A percentile compares a stretch with the other conserved stretches of the same genome.
These are phyloP conservation scores for Otus scops DNA, from an alignment of 2,797 vertebrate genomes.

Conservation along the genomic window DNA sequence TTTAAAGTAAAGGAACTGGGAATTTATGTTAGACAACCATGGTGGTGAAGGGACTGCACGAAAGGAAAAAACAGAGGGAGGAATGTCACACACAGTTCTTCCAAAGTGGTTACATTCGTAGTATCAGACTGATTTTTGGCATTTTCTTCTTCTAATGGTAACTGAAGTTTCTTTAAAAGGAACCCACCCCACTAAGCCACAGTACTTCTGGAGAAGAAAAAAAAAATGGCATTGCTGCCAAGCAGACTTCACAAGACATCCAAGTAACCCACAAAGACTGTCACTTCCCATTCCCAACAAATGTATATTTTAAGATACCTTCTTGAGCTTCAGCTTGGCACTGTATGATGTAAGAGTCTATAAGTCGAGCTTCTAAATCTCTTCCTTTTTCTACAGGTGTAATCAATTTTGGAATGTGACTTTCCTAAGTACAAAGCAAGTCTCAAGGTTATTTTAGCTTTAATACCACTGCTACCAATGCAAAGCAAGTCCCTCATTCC, in stretches of 20 bases:
- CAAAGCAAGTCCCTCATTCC: background rate
- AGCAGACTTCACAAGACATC: background rate
- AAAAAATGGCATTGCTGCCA: background rate
- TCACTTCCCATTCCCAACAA: background rate
- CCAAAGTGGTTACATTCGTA: background rate
- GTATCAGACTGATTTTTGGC: background rate
- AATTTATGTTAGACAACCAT: background rate
- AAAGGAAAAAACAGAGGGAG: background rate
- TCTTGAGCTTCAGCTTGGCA: slow-evolving; percentile 98
- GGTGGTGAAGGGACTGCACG: background rate
- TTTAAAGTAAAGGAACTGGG: background rate
- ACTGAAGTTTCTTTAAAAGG: background rate
- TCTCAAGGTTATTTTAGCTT: slow-evolving; percentile 1
- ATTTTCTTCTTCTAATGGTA: background rate
- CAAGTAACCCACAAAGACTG: background rate
- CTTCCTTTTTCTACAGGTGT: slow-evolving; percentile 92
- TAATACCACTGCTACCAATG: background rate
- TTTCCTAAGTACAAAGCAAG: slow-evolving; percentile 79
- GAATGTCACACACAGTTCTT: background rate
- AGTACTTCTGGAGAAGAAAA: background rate
- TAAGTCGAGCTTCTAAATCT: slow-evolving; percentile 90
- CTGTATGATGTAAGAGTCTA: slow-evolving; percentile 91
- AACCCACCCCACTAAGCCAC: background rate
- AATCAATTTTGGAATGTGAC: slow-evolving; percentile 89
- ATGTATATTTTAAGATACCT: slow-evolving; percentile 75